Conservation (phyloP, 2,113 vertebrate genomes). For the Lasiurus cinereus region DNA sequence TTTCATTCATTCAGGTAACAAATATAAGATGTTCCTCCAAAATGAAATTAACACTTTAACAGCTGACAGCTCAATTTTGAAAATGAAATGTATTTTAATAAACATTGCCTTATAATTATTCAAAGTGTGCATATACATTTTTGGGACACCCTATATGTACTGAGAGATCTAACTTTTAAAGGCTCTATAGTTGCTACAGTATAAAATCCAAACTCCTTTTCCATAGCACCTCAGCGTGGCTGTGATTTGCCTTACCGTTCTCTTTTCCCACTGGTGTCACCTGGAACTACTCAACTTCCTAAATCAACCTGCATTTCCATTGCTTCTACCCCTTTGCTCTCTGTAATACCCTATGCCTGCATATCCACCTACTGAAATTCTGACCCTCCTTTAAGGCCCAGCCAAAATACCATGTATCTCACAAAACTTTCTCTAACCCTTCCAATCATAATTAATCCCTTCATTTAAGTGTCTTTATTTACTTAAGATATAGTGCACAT, state of each 20-base stretch:
- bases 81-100: no score
- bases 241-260: not conserved
- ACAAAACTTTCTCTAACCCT: constrained; percentile 7
- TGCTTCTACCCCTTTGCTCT: not conserved
- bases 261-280: not conserved
- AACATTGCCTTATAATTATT: no score
- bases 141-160: not conserved
- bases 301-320: not conserved
- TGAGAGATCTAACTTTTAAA: constrained; percentile 20
- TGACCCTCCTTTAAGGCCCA: not conserved
- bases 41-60: no score
- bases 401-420: not conserved
- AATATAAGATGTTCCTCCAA: not conserved
- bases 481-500: not conserved
- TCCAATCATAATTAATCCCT: not conserved
- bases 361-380: not conserved
- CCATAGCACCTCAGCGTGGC: not conserved
- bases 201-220: constrained; percentile 6
- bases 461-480: not conserved
- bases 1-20: not conserved
- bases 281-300: not conserved
- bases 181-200: not conserved
- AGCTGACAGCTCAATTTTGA: no score
- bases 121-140: no score
- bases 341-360: not conserved